Percentiles rank a stretch among this genome's conserved stretches.
Conservation (phyloP, 2,113 vertebrate species). For the Okapia johnstoni region DNA sequence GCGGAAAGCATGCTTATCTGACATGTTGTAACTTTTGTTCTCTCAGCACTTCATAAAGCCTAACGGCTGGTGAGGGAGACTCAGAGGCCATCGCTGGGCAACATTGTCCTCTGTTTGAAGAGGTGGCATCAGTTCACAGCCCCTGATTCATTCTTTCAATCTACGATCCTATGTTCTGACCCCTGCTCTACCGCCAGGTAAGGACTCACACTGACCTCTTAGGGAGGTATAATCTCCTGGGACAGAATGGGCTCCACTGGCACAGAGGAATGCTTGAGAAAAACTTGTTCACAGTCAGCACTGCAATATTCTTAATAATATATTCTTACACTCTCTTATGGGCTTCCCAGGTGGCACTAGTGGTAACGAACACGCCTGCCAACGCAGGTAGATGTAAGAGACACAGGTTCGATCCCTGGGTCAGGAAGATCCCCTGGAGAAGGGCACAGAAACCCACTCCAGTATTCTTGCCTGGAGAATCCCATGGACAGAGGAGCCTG, state of each 20-base stretch:
- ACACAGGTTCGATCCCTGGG: neutral
- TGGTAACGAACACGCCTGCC: neutral
- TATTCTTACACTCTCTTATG: neutral
- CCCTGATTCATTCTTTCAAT: neutral
- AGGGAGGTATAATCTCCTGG: neutral
- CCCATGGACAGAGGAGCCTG: neutral
- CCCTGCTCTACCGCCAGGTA: neutral
- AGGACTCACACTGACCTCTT: neutral
- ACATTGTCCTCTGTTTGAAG: neutral
- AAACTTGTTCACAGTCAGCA: neutral
- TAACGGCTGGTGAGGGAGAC: neutral
- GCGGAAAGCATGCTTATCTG: neutral
- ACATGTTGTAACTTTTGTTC: neutral
- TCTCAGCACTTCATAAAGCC: neutral
- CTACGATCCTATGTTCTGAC: neutral
- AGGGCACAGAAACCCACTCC: neutral
- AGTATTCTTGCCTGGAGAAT: neutral
- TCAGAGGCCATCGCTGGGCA: neutral
- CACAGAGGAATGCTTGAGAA: neutral
- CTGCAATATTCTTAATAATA: neutral
- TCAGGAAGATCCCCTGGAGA: neutral
- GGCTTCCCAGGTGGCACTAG: neutral
- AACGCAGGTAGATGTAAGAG: neutral
- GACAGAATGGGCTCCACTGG: neutral
- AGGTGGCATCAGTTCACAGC: neutral